These are phyloP conservation scores for Hanleya hanleyi DNA, from an alignment of 2,888 invertebrate genomes.

Conservation along the genomic window DNA sequence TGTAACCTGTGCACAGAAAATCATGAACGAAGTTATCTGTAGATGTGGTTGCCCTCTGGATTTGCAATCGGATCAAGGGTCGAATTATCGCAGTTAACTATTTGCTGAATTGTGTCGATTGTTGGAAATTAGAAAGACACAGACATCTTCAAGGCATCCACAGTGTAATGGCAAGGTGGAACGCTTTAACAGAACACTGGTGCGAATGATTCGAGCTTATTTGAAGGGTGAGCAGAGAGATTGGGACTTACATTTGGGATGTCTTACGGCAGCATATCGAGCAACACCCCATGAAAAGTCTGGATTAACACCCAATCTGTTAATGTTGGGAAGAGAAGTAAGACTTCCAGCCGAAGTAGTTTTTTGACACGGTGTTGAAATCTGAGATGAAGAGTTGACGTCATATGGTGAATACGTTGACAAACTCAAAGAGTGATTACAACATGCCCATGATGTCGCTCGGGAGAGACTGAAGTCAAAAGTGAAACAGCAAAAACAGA, in stretches of 20 bases:
- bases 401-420: slow-evolving; percentile 8
- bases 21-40: background rate
- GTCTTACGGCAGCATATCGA: slow-evolving; percentile 33
- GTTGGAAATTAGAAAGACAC: slow-evolving; percentile 18
- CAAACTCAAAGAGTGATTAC: background rate
- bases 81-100: slow-evolving; percentile 11
- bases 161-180: slow-evolving; percentile 32
- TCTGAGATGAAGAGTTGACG: background rate
- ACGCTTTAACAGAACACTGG: slow-evolving; percentile 25
- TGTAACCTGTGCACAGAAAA: background rate
- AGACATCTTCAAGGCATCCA: slow-evolving; percentile 29
- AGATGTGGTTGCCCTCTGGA: background rate
- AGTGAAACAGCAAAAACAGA: slow-evolving; percentile 14
- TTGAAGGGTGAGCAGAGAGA: slow-evolving; percentile 19
- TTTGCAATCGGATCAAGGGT: background rate
- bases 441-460: slow-evolving; percentile 19
- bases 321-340: slow-evolving; percentile 34
- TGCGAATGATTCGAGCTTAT: slow-evolving; percentile 32
- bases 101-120: slow-evolving; percentile 12
- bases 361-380: slow-evolving; percentile 1
- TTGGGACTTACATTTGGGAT: slow-evolving; percentile 36
- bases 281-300: slow-evolving; percentile 31
- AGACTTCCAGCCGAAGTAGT: slow-evolving; percentile 30
- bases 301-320: slow-evolving; percentile 30
- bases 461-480: slow-evolving; percentile 9